Percentiles rank a stretch among this genome's conserved stretches.
Conservation (phyloP, 2,797 vertebrate genomes). For the Myotis vivesi region DNA sequence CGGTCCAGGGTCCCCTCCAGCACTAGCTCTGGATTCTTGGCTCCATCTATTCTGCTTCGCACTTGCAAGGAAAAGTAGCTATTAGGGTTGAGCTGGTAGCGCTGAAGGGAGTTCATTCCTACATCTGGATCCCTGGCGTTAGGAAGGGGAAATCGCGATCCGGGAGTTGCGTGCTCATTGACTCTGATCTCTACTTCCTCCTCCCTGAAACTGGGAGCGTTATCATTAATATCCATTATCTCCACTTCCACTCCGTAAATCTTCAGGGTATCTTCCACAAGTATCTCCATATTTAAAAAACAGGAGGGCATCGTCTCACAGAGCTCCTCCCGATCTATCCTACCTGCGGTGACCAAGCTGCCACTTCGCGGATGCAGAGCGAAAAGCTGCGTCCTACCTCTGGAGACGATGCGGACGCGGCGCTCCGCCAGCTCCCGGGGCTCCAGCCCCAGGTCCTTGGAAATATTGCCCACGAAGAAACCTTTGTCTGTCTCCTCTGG, state of each 20-base stretch:
- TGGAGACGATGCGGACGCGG: slow-evolving; percentile 81
- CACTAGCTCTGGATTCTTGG: slow-evolving; percentile 86
- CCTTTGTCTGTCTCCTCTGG: slow-evolving; percentile 82
- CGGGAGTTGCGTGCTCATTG: slow-evolving; percentile 75
- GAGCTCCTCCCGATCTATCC: slow-evolving; percentile 83
- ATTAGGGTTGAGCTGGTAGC: slow-evolving; percentile 85
- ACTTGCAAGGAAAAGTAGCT: slow-evolving; percentile 87
- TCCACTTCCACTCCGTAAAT: slow-evolving; percentile 83
- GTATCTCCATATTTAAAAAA: slow-evolving; percentile 83
- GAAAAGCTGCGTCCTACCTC: slow-evolving; percentile 77
- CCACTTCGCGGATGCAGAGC: slow-evolving; percentile 80
- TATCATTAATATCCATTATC: slow-evolving; percentile 86
- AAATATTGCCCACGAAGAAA: slow-evolving; percentile 81
- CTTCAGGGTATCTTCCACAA: slow-evolving; percentile 84
- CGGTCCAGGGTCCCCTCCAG: slow-evolving; percentile 87
- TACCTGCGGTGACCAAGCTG: slow-evolving; percentile 76
- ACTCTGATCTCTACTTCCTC: slow-evolving; percentile 80
- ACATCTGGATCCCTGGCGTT: slow-evolving; percentile 86
- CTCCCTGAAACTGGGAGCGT: slow-evolving; percentile 81
- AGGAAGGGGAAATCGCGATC: slow-evolving; percentile 85
- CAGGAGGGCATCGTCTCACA: slow-evolving; percentile 80
- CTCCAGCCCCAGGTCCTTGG: slow-evolving; percentile 83
- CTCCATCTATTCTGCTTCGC: slow-evolving; percentile 81
- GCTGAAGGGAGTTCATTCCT: slow-evolving; percentile 84
- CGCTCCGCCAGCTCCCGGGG: slow-evolving; percentile 75